Evolutionary conservation across 2,888 invertebrate species (phyloP), one percentile per base, ranked within the genome.

Genomic region (Drosophila leonis): DNA sequence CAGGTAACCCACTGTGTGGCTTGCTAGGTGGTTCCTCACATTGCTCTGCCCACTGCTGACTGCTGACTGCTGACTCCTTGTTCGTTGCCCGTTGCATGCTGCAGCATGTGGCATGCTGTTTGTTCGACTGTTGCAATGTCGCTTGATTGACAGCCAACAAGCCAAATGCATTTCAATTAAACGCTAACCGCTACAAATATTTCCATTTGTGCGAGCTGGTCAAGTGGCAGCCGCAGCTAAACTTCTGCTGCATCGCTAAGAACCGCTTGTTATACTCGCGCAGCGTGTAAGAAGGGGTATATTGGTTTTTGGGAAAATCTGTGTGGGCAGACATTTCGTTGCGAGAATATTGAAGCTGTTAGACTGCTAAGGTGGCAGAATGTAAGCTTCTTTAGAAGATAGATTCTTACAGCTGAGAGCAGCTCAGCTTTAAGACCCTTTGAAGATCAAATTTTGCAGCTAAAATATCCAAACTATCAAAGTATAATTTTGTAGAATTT

Each of bases 171-270:
- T 90, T 87, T 87, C 90, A 90, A 87, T 90, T 90, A 90, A 90
- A 89, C 89, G 90, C 86, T 90, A 90, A 90, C 90, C 82, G 89
- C 88, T 89, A 87, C 90, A 88, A 88, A 85, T 85, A 89, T 88
- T 86, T 77, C 89, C 81, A 86, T 83, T 86, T 83, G 49, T 83
- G 86, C 56, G 52, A 41, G 63, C 72, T 80, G 80, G 76, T 86
- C 90, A 86, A 86, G 81, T 90, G 87, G 70, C 48, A 71, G 70
- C 51, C 59, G 69, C 20, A 52, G 52, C 69, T 48, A 54, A 60
- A 48, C 39, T 70, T 70, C 70, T 55, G 41, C 41, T 41, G 33
- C 51, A 35, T 24, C 24, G 48, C 63, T 63, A 42, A 49, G 41
- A 48, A 60, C 44, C 41, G 54, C 54, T 54, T 37, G 20, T 37